Evolutionary conservation across 2,888 invertebrate species (phyloP).

Genomic region (Eretmocerus hayati): DNA sequence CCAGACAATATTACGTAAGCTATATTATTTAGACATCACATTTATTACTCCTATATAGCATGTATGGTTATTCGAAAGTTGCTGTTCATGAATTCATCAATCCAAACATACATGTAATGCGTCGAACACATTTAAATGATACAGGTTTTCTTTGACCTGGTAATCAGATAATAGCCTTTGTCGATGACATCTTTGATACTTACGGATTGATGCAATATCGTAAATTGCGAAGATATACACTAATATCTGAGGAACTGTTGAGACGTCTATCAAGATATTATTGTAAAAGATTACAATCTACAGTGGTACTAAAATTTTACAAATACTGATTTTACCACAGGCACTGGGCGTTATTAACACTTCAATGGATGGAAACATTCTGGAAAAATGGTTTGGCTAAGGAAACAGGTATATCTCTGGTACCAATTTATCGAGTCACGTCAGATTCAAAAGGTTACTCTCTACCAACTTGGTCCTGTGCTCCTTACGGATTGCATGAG

Average conservation of each 20-base stretch:
- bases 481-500: constrained; percentile 47
- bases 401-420: constrained; percentile 49
- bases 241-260: too few species aligned
- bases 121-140: too few species aligned
- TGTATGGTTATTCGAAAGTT: neutral
- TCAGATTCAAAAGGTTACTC: constrained; percentile 34
- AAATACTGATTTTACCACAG: constrained; percentile 21
- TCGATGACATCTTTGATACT: neutral
- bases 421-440: constrained; percentile 46
- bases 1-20: constrained; percentile 50
- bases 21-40: neutral
- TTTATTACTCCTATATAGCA: neutral
- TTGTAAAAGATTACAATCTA: too few species aligned
- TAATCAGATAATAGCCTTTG: too few species aligned
- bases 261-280: too few species aligned
- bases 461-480: constrained; percentile 45
- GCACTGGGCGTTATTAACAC: constrained; percentile 37
- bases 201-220: too few species aligned
- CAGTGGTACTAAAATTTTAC: neutral
- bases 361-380: constrained; percentile 44
- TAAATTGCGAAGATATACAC: too few species aligned
- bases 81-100: too few species aligned
- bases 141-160: too few species aligned
- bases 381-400: constrained; percentile 50
- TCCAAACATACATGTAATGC: too few species aligned